Percentiles rank a stretch among this genome's conserved stretches.
Evolutionary conservation across 2,797 vertebrate species (phyloP).

Genomic region (Oreochromis mossambicus): DNA sequence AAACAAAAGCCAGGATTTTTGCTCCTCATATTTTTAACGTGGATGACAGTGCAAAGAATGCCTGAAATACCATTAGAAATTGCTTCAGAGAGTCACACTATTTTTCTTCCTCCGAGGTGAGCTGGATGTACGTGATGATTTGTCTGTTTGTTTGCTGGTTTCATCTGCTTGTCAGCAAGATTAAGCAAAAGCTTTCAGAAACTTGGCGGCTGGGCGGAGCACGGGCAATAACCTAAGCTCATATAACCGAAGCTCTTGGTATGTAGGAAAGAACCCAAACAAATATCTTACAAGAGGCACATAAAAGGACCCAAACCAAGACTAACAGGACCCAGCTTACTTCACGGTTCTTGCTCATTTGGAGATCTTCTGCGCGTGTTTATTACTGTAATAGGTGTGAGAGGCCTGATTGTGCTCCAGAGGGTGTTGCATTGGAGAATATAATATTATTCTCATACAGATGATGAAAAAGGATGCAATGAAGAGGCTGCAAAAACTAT

Average conservation of each 20-base stretch:
- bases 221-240: background rate
- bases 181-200: background rate
- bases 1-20: background rate
- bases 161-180: background rate
- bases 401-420: conserved; percentile 26
- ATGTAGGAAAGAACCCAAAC: background rate
- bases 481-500: conserved; percentile 6
- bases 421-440: conserved; percentile 18
- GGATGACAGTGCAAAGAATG: background rate
- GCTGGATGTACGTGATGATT: background rate
- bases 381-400: conserved; percentile 28
- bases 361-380: conserved; percentile 32
- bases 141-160: background rate
- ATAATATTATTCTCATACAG: conserved; percentile 20
- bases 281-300: conserved; percentile 14
- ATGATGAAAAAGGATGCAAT: conserved; percentile 32
- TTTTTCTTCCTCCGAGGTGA: background rate
- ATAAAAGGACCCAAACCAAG: conserved; percentile 7
- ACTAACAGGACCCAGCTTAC: background rate
- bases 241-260: background rate
- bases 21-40: background rate
- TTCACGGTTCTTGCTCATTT: background rate
- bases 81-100: background rate
- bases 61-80: background rate
- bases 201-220: background rate